Evolutionary conservation across 2,888 invertebrate species (phyloP).

Genomic region (Tholera decimalis): DNA sequence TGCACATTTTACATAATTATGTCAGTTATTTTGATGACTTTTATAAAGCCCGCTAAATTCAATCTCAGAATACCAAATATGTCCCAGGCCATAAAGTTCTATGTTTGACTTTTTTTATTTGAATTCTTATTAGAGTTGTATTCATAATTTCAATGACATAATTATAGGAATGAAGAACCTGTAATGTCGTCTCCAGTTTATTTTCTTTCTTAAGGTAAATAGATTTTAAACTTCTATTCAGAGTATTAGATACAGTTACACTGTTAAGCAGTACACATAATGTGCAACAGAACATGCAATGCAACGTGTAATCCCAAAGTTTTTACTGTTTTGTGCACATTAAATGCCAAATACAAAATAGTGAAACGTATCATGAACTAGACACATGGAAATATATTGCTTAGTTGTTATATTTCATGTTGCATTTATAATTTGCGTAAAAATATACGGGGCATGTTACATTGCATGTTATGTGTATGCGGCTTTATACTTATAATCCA

Average conservation of each 20-base stretch:
- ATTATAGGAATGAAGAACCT: background rate
- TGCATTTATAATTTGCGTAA: too few relatives aligned
- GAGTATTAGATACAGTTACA: constrained; percentile 48
- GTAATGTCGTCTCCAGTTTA: constrained; percentile 36
- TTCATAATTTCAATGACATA: background rate
- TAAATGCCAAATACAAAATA: too few relatives aligned
- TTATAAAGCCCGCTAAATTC: background rate
- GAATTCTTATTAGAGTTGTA: background rate
- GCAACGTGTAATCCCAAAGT: background rate
- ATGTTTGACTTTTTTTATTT: background rate
- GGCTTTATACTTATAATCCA: constrained; percentile 39
- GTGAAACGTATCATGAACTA: too few relatives aligned
- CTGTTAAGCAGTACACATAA: background rate
- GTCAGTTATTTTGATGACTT: background rate
- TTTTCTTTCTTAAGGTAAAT: constrained; percentile 23
- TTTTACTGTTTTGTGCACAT: background rate
- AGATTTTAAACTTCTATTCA: constrained; percentile 43
- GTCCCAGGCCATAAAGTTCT: too few relatives aligned
- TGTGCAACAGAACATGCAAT: background rate
- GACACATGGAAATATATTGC: background rate
- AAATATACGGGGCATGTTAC: background rate
- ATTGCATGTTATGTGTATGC: background rate
- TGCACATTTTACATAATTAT: background rate
- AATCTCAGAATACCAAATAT: too few relatives aligned
- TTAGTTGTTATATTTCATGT: background rate